These are phyloP conservation scores for Numenius arquata DNA, from an alignment of 2,113 vertebrate species.

Conservation along the genomic window DNA sequence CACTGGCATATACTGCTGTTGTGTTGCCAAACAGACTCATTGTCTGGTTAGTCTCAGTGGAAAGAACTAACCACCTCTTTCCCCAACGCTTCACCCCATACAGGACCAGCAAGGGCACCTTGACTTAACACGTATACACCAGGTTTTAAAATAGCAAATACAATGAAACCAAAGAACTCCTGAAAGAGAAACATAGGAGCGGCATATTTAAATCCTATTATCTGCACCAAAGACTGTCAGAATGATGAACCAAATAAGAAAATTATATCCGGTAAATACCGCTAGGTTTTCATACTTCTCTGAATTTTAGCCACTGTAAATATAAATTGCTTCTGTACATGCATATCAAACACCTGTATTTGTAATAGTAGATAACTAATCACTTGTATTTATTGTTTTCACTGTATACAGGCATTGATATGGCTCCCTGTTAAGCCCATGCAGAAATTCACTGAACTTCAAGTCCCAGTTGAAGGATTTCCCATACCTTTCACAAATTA, in stretches of 20 bases:
- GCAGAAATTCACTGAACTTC: not conserved
- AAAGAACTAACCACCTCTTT: not conserved
- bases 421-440: not conserved
- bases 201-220: not conserved
- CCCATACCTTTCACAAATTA: not conserved
- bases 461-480: not conserved
- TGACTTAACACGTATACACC: rapidly evolving
- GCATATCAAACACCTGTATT: not conserved
- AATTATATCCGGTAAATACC: not conserved
- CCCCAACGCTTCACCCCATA: not conserved
- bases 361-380: not conserved
- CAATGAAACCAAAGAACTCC: not conserved
- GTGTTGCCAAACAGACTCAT: not conserved
- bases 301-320: not conserved
- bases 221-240: not conserved
- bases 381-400: not conserved
- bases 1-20: not conserved
- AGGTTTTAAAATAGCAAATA: not conserved
- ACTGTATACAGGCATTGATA: not conserved
- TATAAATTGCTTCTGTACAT: not conserved
- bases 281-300: not conserved
- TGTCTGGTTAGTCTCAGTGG: not conserved
- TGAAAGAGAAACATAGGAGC: rapidly evolving
- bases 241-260: not conserved
- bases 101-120: not conserved